phyloP scores from a whole-genome alignment of 2,888 invertebrate genomes.

The Agrochola macilenta region DNA sequence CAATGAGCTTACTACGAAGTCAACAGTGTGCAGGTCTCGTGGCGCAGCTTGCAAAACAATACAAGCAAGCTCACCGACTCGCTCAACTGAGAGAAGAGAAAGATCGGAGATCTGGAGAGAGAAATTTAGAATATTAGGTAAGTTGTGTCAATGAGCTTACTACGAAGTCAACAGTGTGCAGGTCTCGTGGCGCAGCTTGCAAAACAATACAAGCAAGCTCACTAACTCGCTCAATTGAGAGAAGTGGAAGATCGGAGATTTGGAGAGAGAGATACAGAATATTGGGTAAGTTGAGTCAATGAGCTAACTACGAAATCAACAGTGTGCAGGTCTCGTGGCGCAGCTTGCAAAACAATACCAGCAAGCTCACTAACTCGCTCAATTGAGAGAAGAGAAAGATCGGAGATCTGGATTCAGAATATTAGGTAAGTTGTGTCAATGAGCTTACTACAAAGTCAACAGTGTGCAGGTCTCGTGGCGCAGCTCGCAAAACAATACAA shows the following conservation, averaged over 20 bases:
- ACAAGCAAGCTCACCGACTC: too few relatives aligned
- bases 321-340: conserved; percentile 76
- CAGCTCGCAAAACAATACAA: not conserved
- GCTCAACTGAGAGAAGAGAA: too few relatives aligned
- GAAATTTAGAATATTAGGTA: conserved; percentile 83
- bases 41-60: conserved; percentile 60
- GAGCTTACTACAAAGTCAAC: conserved; percentile 70
- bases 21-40: conserved; percentile 74
- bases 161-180: conserved; percentile 77
- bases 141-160: conserved; percentile 68
- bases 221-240: too few relatives aligned
- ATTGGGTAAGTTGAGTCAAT: conserved; percentile 80
- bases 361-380: too few relatives aligned
- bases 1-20: conserved; percentile 67
- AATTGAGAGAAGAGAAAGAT: too few relatives aligned
- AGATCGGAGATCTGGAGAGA: too few relatives aligned
- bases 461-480: conserved; percentile 76
- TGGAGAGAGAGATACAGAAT: conserved; percentile 75
- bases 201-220: too few relatives aligned
- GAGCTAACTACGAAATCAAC: conserved; percentile 69
- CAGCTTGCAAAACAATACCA: not conserved
- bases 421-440: conserved; percentile 80
- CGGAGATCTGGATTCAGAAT: conserved; percentile 71
- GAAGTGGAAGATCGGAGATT: too few relatives aligned
- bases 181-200: conserved; percentile 67